A percentile compares a stretch with the other conserved stretches of the same genome.
These are phyloP conservation scores for Galaxias olidus DNA, from an alignment of 2,797 vertebrate species.

Conservation along the genomic window DNA sequence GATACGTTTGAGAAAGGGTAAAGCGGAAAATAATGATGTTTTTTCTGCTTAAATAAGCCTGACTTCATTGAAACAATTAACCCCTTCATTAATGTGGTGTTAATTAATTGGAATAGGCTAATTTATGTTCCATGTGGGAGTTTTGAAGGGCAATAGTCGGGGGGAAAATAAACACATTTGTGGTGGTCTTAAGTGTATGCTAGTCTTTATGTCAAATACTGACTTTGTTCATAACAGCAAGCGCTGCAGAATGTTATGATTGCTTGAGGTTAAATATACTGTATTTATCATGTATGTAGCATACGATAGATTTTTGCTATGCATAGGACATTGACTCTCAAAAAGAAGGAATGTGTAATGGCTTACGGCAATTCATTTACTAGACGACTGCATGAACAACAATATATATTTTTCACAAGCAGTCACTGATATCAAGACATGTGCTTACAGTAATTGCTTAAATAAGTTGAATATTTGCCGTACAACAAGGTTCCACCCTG, in stretches of 20 bases:
- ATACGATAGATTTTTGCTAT: too few relatives aligned
- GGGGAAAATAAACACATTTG: slow-evolving; percentile 50
- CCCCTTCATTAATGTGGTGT: slow-evolving; percentile 42
- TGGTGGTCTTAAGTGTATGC: slow-evolving; percentile 23
- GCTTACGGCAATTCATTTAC: too few relatives aligned
- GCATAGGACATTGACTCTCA: too few relatives aligned
- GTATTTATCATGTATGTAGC: slow-evolving; percentile 13
- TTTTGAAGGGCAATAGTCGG: slow-evolving; percentile 24
- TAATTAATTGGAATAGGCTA: slow-evolving; percentile 52
- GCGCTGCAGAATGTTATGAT: slow-evolving; percentile 24
- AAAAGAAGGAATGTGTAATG: too few relatives aligned
- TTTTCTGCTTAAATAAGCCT: slow-evolving; percentile 41
- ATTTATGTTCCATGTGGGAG: slow-evolving; percentile 16
- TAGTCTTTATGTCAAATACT: slow-evolving; percentile 28
- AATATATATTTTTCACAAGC: not conserved
- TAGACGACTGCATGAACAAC: too few relatives aligned
- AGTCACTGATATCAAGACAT: not conserved
- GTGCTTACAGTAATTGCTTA: too few relatives aligned
- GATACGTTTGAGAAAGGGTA: slow-evolving; percentile 50
- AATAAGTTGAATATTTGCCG: too few relatives aligned
- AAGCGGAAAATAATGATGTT: slow-evolving; percentile 58
- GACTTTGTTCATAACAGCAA: slow-evolving; percentile 18
- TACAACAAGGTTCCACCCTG: not conserved
- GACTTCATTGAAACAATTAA: slow-evolving; percentile 48
- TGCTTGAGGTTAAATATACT: slow-evolving; percentile 11